A percentile compares a stretch with the other conserved stretches of the same genome.
phyloP scores from a whole-genome alignment of 1,140 invertebrate species.

The Cryptotermes secundus region DNA sequence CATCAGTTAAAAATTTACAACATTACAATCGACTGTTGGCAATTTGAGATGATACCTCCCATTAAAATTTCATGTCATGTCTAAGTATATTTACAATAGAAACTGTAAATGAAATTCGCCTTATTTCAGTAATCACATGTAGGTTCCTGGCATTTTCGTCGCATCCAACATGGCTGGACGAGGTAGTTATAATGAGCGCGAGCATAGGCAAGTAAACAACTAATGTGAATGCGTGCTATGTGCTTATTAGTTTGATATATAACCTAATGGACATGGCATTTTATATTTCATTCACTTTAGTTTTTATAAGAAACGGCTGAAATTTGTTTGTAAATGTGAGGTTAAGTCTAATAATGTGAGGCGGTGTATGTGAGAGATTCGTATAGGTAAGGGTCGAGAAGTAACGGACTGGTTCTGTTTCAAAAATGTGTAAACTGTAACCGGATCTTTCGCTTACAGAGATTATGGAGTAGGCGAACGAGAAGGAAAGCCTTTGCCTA shows the following conservation, averaged over 20 bases:
- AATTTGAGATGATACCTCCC: neutral
- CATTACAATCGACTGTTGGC: neutral
- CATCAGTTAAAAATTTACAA: neutral
- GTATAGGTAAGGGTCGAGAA: neutral
- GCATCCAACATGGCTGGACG: conserved; percentile 39
- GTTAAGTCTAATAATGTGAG: conserved; percentile 2
- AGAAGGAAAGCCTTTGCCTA: conserved; percentile 71
- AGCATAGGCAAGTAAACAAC: conserved; percentile 33
- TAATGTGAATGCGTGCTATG: no score
- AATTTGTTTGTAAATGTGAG: neutral
- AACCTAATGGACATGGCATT: neutral
- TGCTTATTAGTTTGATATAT: neutral
- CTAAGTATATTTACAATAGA: neutral
- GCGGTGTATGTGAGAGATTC: neutral
- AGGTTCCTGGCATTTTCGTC: conserved; percentile 32
- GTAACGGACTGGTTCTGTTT: neutral
- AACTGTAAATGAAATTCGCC: neutral
- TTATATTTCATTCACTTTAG: neutral
- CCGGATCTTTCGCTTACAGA: neutral
- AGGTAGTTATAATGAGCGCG: conserved; percentile 35
- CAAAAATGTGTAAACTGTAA: neutral
- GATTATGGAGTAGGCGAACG: conserved; percentile 42
- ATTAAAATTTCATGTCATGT: neutral
- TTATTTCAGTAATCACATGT: neutral
- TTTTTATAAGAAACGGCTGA: neutral